Base-by-base conservation (phyloP, 1,140 invertebrate genomes). In the Psilanteris sp. region DNA sequence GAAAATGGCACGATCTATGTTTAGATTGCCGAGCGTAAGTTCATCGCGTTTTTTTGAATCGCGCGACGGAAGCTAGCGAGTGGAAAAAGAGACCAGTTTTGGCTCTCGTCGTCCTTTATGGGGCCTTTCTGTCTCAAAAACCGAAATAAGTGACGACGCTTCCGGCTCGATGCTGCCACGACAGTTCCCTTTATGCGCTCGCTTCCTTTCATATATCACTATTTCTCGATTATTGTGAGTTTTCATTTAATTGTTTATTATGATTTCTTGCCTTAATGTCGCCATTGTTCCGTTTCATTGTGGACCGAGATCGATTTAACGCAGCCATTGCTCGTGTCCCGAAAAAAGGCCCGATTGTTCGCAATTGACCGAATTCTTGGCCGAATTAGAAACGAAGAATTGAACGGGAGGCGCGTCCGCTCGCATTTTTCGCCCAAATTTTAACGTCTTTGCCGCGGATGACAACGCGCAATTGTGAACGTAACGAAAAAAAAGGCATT, bases 1-100 rank as follows among this genome's bases (percentile, higher is more conserved):
- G 57, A 62, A 62, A 62, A 50, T 62, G 57, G 32, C 34, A 18
- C 34, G 50, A 62, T 62, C 36, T 46, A 61, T 46, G 55, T 61
- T 61, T 61, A 61, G 55, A 61, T 61, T 61, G 20, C 20, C 41
- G 13, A 18, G 31, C 18, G 6, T n/a, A 61, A 48, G 43, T 59
- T 59, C 29, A 46, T 46, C 54, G 39, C 27, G 43, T 46, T 61
- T 36, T 54, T 61, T 46, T 61, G 13, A 46, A 48, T 37, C 32
- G 22, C 20, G 31, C 41, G 55, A 29, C 41, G 55, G 55, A 61
- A 46, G 43, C 32, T 61, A 37, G 39, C 18, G 48, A 59, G 43
- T 7, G 39, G 55, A 61, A 48, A 43, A 61, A 31, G 32, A 39
- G 44, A 50, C 57, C 57, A 46, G 57, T 48, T 59, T 44, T 31